Percentiles rank a stretch among this genome's conserved stretches.
phyloP scores from a whole-genome alignment of 2,113 vertebrate genomes.

The Polypterus bichir region DNA sequence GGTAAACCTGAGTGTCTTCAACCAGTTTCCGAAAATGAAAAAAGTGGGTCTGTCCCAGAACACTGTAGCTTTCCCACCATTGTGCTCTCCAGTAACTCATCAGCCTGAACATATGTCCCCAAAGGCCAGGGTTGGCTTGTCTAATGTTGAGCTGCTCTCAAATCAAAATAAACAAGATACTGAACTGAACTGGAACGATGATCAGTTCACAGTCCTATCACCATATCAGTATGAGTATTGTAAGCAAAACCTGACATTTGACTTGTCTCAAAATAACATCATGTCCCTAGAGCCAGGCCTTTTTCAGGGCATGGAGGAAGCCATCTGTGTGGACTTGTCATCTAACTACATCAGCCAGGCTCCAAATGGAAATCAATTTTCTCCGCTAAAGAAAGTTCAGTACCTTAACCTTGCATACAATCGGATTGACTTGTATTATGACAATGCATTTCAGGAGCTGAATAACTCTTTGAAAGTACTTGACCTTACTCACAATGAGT shows the following conservation, averaged over 20 bases:
- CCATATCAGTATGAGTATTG: conserved; percentile 28
- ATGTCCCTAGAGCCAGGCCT: conserved; percentile 29
- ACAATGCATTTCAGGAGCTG: conserved; percentile 40
- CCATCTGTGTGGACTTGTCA: conserved; percentile 53
- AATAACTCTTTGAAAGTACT: conserved; percentile 42
- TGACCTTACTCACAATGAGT: conserved; percentile 54
- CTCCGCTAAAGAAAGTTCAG: conserved; percentile 28
- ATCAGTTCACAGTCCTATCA: conserved; percentile 6
- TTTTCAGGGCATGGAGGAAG: conserved; percentile 49
- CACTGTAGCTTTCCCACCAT: conserved; percentile 37
- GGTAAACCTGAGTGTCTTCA: conserved; percentile 31
- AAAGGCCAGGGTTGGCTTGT: neutral
- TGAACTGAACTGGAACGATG: conserved; percentile 10
- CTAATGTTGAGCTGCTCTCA: neutral
- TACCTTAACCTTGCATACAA: conserved; percentile 55
- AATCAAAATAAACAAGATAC: neutral
- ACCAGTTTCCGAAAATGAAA: conserved; percentile 27
- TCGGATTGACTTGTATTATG: conserved; percentile 54
- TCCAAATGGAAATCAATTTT: conserved; percentile 33
- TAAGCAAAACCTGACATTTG: conserved; percentile 24
- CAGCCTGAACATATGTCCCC: neutral
- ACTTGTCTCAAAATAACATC: conserved; percentile 59
- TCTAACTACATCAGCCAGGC: conserved; percentile 58
- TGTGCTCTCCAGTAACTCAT: conserved; percentile 7
- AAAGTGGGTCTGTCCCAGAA: conserved; percentile 50